Conservation (phyloP, 2,797 vertebrate species). For the Heliangelus exortis region DNA sequence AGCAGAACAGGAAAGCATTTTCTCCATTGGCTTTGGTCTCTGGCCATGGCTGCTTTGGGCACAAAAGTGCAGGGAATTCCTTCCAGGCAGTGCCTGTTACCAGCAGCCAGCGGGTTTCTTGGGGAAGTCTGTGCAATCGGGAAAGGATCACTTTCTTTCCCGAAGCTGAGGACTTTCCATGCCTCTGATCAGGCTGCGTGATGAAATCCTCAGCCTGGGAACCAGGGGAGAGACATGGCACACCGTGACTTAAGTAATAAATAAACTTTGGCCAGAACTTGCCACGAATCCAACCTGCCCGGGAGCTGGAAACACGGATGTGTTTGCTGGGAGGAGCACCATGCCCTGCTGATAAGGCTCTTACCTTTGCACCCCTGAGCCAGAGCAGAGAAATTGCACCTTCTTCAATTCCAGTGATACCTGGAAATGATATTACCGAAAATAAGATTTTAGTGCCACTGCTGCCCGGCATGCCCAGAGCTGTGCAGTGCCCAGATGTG, state of each 20-base stretch:
- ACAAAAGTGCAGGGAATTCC: rapidly evolving
- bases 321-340: neutral
- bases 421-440: rapidly evolving
- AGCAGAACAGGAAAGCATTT: rapidly evolving
- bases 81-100: neutral
- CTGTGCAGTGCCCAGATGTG: neutral
- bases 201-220: neutral
- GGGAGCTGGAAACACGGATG: neutral
- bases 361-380: neutral
- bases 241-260: rapidly evolving
- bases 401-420: neutral
- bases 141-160: rapidly evolving
- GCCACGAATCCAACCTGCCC: rapidly evolving
- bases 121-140: neutral
- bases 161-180: neutral
- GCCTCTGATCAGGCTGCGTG: rapidly evolving
- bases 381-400: neutral
- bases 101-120: neutral
- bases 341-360: neutral
- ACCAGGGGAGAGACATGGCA: rapidly evolving
- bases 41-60: rapidly evolving
- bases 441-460: neutral
- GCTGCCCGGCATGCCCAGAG: rapidly evolving
- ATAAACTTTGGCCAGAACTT: neutral
- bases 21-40: rapidly evolving